These are phyloP conservation scores for Ptilonorhynchus violaceus DNA, from an alignment of 2,113 vertebrate species.

Conservation along the genomic window DNA sequence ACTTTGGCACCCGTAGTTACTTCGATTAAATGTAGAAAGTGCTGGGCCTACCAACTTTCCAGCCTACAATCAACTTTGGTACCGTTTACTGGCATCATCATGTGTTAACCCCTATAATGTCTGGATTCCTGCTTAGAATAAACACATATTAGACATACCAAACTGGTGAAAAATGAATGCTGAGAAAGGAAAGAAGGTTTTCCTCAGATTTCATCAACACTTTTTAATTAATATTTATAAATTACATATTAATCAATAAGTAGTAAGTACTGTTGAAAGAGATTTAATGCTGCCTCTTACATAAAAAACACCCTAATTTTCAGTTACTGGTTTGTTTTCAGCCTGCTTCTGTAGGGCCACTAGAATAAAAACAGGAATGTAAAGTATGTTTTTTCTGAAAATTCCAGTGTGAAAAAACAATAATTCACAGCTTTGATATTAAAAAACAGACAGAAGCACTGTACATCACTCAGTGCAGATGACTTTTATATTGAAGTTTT, in stretches of 20 bases:
- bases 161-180: neutral
- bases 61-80: neutral
- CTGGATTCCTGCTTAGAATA: neutral
- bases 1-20: neutral
- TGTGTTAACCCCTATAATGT: accelerated
- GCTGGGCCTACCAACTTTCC: neutral
- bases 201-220: neutral
- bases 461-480: neutral
- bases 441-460: neutral
- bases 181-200: neutral
- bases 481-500: neutral
- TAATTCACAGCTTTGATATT: neutral
- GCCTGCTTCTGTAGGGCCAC: neutral
- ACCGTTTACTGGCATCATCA: neutral
- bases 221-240: neutral
- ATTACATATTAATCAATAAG: neutral
- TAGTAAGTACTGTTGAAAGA: neutral
- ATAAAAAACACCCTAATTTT: neutral
- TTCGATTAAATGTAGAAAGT: neutral
- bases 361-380: neutral
- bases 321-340: neutral
- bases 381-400: neutral
- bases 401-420: neutral
- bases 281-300: neutral
- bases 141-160: neutral